phyloP scores from a whole-genome alignment of 37 sponge, comb jelly and placozoan genomes.

The Eunapius fragilis region DNA sequence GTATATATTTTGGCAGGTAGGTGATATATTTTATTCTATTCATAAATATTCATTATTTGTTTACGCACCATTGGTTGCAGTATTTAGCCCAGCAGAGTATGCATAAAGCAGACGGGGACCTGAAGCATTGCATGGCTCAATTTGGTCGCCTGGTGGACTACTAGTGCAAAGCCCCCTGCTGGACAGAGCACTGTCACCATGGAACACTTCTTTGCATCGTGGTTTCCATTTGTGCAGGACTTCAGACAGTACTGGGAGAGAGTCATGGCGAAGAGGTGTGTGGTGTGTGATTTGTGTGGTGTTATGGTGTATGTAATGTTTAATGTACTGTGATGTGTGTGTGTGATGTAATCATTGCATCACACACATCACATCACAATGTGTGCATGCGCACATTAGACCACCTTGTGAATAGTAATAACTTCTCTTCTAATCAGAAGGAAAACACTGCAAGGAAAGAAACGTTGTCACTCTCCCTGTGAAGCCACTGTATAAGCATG shows the following conservation, averaged over 20 bases:
- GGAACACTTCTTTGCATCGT: conserved; percentile 32
- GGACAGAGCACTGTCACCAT: conserved; percentile 15
- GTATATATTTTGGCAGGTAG: too few species aligned
- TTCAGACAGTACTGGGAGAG: conserved; percentile 34
- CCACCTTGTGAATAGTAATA: not conserved
- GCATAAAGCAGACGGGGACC: not conserved
- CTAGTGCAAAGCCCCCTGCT: not conserved
- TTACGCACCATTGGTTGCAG: not conserved
- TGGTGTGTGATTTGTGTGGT: too few species aligned
- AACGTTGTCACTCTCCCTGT: not conserved
- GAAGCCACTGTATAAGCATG: not conserved
- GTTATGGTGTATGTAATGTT: too few species aligned
- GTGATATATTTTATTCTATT: too few species aligned
- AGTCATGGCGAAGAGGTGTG: not conserved
- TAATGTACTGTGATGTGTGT: too few species aligned
- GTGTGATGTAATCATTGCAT: too few species aligned
- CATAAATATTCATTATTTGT: not conserved
- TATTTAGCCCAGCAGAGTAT: not conserved
- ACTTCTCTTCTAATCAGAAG: not conserved
- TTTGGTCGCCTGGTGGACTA: conserved; percentile 5
- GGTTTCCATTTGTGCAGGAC: conserved; percentile 29
- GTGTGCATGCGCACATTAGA: not conserved
- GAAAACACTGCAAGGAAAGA: not conserved
- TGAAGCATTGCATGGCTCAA: not conserved
- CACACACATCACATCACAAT: too few species aligned